Percentiles rank a stretch among this genome's conserved stretches.
phyloP scores from a whole-genome alignment of 2,113 vertebrate species.

The Recurvirostra avosetta region DNA sequence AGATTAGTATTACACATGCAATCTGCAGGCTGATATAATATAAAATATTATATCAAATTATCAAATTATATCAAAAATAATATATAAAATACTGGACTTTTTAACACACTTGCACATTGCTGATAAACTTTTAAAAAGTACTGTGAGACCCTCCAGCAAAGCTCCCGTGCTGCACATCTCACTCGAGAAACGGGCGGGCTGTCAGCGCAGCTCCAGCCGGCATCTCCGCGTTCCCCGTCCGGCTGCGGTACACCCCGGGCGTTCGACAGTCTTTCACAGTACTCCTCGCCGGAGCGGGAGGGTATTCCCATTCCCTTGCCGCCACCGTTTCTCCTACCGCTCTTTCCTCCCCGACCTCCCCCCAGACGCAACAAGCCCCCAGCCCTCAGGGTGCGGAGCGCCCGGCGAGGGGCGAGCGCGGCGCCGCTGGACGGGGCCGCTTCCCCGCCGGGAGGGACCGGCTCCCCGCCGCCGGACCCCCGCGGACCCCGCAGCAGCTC shows the following conservation, averaged over 20 bases:
- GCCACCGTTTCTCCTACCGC: accelerated
- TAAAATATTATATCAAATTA: no score
- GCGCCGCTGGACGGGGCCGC: neutral
- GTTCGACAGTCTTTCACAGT: accelerated
- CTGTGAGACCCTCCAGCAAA: accelerated
- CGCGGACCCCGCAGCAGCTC: neutral
- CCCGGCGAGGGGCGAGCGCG: neutral
- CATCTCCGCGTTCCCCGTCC: accelerated
- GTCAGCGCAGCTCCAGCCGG: accelerated
- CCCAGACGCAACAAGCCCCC: neutral
- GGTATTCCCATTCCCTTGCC: accelerated
- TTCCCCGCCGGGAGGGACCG: neutral
- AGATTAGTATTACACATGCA: accelerated
- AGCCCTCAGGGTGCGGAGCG: neutral
- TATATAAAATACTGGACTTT: accelerated
- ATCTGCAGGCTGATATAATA: neutral
- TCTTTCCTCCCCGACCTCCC: neutral
- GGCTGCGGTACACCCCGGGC: neutral
- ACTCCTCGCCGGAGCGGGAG: accelerated
- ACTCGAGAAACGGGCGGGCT: accelerated
- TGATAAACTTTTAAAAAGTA: accelerated
- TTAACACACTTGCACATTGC: accelerated
- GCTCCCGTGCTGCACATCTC: accelerated
- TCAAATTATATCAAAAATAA: no score
- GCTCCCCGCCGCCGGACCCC: neutral